phyloP scores from a whole-genome alignment of 2,797 vertebrate species.

The Varecia variegata region DNA sequence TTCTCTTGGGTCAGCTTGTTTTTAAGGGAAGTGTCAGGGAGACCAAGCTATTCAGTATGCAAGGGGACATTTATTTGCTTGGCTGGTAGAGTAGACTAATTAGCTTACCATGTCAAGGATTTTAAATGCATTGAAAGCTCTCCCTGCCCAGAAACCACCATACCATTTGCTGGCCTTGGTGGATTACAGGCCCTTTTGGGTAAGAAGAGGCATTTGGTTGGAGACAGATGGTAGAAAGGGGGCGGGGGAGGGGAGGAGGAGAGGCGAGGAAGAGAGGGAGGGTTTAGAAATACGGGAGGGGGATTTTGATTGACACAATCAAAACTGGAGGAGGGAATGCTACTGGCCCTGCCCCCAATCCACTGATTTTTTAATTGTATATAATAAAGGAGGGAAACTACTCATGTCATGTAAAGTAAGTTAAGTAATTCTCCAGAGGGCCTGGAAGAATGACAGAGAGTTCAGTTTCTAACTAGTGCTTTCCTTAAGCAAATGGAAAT shows the following conservation, averaged over 20 bases:
- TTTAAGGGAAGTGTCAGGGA: background rate
- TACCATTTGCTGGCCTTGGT: background rate
- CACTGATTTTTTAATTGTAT: background rate
- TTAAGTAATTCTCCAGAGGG: background rate
- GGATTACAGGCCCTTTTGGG: background rate
- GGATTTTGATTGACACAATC: background rate
- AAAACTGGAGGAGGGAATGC: background rate
- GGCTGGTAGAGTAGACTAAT: background rate
- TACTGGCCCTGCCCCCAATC: background rate
- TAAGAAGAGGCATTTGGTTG: background rate
- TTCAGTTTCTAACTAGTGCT: background rate
- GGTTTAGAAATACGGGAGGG: background rate
- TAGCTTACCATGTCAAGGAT: background rate
- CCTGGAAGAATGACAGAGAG: background rate
- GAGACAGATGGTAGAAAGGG: background rate
- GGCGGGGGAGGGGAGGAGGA: fast-evolving
- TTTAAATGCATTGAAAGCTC: background rate
- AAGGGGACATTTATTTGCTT: background rate
- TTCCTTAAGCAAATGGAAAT: constrained; percentile 10
- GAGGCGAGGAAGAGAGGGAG: background rate
- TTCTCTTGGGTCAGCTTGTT: background rate
- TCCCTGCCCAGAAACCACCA: background rate
- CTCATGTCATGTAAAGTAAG: background rate
- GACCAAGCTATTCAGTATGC: background rate
- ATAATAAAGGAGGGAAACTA: background rate